phyloP scores from a whole-genome alignment of 23 tunicate genomes.

The Corella eumyota region DNA sequence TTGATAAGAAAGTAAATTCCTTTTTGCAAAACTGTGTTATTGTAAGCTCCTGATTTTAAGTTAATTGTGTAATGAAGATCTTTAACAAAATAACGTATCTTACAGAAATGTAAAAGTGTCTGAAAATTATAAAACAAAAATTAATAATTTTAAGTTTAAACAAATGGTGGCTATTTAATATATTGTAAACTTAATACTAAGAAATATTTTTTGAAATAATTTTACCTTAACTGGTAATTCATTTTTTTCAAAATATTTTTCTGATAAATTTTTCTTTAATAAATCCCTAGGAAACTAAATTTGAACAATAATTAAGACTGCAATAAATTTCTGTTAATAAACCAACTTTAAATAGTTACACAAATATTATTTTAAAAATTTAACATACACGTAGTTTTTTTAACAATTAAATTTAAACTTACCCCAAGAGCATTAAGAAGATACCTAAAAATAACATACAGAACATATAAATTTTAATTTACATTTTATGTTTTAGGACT shows the following conservation, averaged over 20 bases:
- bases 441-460: conserved; percentile 22
- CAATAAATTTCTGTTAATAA: background rate
- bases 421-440: conserved; percentile 8
- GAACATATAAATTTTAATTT: background rate
- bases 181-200: too few species aligned
- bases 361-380: background rate
- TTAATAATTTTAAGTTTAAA: background rate
- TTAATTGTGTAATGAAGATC: conserved; percentile 70
- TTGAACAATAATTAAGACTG: background rate
- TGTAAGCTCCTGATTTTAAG: conserved; percentile 60
- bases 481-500: background rate
- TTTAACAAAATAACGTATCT: conserved; percentile 40
- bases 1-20: conserved; percentile 15
- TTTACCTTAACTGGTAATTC: conserved; percentile 1
- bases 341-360: background rate
- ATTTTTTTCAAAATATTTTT: background rate
- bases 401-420: background rate
- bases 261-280: conserved; percentile 21
- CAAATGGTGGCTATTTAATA: too few species aligned
- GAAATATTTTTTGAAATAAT: too few species aligned
- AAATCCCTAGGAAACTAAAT: conserved; percentile 35
- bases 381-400: background rate
- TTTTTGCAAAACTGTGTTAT: conserved; percentile 34
- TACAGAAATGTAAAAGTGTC: conserved; percentile 21
- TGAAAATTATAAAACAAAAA: conserved; percentile 3